Evolutionary conservation across 2,113 vertebrate genomes (phyloP).

Genomic region (Sturnira hondurensis): DNA sequence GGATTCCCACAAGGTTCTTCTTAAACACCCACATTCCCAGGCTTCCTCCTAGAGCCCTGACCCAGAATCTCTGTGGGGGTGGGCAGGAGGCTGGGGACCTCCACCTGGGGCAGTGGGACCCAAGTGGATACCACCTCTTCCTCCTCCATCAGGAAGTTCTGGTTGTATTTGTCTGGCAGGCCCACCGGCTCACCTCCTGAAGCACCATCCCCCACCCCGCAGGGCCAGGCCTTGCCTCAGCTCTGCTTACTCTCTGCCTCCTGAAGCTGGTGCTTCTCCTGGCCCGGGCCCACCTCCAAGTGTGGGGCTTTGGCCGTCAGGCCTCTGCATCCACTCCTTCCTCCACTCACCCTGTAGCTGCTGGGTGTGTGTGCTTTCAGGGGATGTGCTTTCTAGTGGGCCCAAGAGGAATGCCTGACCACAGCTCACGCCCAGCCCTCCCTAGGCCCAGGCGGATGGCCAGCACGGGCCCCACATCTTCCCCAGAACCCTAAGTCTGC

Average conservation of each 20-base stretch:
- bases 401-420: neutral
- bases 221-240: neutral
- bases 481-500: neutral
- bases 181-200: neutral
- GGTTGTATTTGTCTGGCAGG: rapidly evolving
- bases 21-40: neutral
- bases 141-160: neutral
- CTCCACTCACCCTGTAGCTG: neutral
- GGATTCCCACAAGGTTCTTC: neutral
- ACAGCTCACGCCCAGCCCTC: neutral
- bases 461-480: neutral
- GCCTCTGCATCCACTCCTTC: neutral
- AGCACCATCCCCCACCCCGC: rapidly evolving
- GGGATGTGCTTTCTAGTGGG: neutral
- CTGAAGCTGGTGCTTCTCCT: neutral
- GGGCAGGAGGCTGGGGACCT: neutral
- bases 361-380: neutral
- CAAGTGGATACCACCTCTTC: rapidly evolving
- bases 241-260: neutral
- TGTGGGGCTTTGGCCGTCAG: neutral
- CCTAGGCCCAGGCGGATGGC: neutral
- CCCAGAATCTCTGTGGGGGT: neutral
- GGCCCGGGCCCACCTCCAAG: neutral
- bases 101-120: neutral
- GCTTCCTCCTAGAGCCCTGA: neutral